A percentile compares a stretch with the other conserved stretches of the same genome.
phyloP scores from a whole-genome alignment of 2,113 vertebrate genomes.

The Rallus limicola region DNA sequence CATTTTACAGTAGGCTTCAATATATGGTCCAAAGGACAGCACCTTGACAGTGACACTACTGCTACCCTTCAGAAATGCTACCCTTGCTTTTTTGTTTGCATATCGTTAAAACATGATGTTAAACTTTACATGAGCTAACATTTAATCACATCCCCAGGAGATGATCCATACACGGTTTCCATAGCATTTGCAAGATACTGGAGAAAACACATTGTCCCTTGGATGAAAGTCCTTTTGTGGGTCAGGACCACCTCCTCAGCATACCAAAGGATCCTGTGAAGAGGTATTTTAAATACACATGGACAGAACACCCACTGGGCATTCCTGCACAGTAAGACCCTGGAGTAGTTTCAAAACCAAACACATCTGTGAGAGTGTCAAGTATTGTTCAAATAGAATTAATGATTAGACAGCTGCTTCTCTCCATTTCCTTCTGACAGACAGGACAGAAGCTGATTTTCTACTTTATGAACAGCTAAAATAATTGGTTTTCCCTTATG shows the following conservation, averaged over 20 bases:
- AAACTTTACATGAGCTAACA: not conserved
- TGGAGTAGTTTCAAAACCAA: not conserved
- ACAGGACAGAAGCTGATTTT: not conserved
- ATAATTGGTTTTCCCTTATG: not conserved
- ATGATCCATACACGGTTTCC: not conserved
- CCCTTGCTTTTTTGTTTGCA: not conserved
- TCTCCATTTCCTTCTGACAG: not conserved
- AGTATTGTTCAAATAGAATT: not conserved
- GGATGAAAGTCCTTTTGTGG: not conserved
- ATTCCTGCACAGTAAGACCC: not conserved
- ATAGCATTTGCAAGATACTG: not conserved
- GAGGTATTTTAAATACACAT: not conserved
- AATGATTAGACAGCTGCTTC: not conserved
- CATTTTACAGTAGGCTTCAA: not conserved
- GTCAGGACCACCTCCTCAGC: not conserved
- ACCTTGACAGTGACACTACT: not conserved
- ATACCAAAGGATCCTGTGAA: not conserved
- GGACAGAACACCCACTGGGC: not conserved
- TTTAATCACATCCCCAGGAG: not conserved
- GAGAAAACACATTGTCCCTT: fast-evolving
- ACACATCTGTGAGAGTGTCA: not conserved
- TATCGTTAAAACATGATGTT: not conserved
- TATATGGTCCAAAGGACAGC: not conserved
- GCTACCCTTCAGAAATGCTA: not conserved
- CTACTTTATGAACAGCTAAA: not conserved